These are phyloP conservation scores for Microtus ochrogaster DNA, from an alignment of 2,113 vertebrate species.

Conservation along the genomic window DNA sequence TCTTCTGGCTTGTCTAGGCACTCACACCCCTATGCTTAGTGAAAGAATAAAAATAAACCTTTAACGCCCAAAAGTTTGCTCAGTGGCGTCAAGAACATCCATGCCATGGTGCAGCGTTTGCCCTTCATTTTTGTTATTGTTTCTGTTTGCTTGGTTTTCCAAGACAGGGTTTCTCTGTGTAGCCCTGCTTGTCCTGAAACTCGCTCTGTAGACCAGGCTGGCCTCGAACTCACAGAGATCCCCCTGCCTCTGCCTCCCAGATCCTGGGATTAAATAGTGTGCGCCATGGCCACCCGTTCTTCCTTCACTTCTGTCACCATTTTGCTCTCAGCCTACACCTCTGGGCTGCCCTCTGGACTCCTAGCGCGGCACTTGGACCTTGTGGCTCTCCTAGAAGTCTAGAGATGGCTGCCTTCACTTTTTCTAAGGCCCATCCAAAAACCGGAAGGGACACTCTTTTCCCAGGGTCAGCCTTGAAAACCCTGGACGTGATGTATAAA, in stretches of 20 bases:
- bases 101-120: fast-evolving
- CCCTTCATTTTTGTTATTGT: neutral
- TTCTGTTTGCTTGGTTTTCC: no score
- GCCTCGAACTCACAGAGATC: neutral
- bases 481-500: neutral
- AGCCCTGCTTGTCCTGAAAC: neutral
- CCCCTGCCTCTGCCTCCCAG: neutral
- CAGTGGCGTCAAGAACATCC: fast-evolving
- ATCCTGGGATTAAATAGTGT: neutral
- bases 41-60: neutral
- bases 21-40: neutral
- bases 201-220: no score
- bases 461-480: neutral
- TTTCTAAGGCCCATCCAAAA: neutral
- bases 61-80: neutral
- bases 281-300: fast-evolving
- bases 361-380: neutral
- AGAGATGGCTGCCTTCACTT: neutral
- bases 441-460: neutral
- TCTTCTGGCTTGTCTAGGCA: neutral
- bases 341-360: neutral
- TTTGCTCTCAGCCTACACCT: no score
- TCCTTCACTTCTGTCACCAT: neutral
- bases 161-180: neutral
- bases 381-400: neutral